Evolutionary conservation across 37 sponge, comb jelly and placozoan species (phyloP), one percentile per base, ranked within the genome.

Genomic region (Diacarnus erythraeanus): DNA sequence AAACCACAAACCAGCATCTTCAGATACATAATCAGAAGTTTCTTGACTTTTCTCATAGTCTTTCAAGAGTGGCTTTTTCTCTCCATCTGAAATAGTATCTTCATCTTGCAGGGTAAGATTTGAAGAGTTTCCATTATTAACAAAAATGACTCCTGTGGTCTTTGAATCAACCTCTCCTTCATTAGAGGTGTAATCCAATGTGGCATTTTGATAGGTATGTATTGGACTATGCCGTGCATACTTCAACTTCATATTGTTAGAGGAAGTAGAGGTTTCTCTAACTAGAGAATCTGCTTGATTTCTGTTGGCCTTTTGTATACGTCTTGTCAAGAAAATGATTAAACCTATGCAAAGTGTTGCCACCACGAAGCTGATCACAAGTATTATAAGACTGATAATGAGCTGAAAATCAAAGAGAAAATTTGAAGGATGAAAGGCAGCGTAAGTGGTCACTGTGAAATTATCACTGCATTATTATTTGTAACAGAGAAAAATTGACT

Each of bases 361-460:
- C 6, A 73, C 35, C 31, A 79, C 2, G 42, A 74, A 63, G 15
- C 69, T 43, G 26, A 61, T 10, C 22, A 79, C 3, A 59, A 86
- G 59, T 27, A 86, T 38, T 2, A 37, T 27, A 29, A 79, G 37
- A 73, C 64, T 27, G 1, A 79, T 27, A 1, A 79, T 56, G 1
- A 79, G 42, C 86, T 86, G 76, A 54, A 54, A 20, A 20, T 54
- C 56, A 54, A 54, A n/a, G n/a, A n/a, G n/a, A n/a, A n/a, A n/a
- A n/a, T n/a, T n/a, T n/a, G n/a, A n/a, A n/a, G n/a, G n/a, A n/a
- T n/a, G n/a, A n/a, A n/a, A n/a, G n/a, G n/a, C n/a, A n/a, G n/a
- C n/a, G n/a, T n/a, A n/a, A n/a, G n/a, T n/a, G n/a, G n/a, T n/a
- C n/a, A n/a, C n/a, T n/a, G n/a, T n/a, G n/a, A n/a, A n/a, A n/a